Conservation (phyloP, 2,888 invertebrate species). For the Panopea generosa region DNA sequence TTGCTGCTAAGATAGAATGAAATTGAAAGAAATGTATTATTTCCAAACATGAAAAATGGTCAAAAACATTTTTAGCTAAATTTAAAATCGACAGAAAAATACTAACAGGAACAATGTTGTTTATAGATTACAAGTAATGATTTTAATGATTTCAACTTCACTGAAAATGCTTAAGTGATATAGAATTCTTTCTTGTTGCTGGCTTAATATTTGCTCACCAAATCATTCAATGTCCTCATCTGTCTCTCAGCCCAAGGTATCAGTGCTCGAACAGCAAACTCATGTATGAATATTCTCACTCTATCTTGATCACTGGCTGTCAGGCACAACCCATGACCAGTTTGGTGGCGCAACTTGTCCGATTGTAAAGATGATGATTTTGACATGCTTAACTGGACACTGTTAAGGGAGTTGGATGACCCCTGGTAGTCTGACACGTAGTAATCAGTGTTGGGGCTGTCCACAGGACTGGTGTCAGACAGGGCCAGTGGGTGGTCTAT, state of each 20-base stretch:
- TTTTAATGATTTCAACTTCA: no score
- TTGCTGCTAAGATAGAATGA: no score
- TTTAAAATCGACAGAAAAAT: no score
- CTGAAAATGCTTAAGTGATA: no score
- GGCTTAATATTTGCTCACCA: no score
- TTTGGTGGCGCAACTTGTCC: conserved; percentile 29
- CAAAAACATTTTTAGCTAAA: no score
- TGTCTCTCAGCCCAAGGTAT: conserved; percentile 97
- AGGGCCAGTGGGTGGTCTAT: conserved; percentile 78
- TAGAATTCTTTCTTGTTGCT: no score
- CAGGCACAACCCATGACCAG: conserved; percentile 87
- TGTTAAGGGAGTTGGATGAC: conserved; percentile 55
- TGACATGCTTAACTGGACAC: conserved; percentile 33
- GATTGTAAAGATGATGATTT: conserved; percentile 50
- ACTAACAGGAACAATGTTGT: no score
- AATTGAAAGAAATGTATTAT: no score
- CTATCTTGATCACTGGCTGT: conserved; percentile 94
- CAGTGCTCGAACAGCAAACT: conserved; percentile 94
- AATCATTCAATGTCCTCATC: conserved; percentile 88
- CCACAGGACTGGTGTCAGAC: conserved; percentile 56
- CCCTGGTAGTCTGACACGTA: conserved; percentile 61
- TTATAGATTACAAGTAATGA: no score
- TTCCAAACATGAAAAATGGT: no score
- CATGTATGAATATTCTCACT: conserved; percentile 93
- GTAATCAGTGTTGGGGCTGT: conserved; percentile 57